Conservation (phyloP, 2,113 vertebrate species). For the Plotosus lineatus region DNA sequence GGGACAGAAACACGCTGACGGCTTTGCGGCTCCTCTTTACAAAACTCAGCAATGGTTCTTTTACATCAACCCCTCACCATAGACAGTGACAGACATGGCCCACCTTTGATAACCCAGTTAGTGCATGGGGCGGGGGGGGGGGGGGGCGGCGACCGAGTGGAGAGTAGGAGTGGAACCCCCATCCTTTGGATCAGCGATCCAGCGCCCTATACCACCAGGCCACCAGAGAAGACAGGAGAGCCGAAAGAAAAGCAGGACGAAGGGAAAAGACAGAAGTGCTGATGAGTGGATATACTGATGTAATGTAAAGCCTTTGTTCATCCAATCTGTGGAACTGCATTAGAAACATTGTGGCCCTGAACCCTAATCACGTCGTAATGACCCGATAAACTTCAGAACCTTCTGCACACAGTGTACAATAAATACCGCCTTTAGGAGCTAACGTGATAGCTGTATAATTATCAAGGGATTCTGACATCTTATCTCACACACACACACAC, state of each 20-base stretch:
- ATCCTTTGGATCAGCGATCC: too few relatives aligned
- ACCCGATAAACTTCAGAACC: neutral
- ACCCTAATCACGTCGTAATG: neutral
- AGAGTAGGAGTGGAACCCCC: too few relatives aligned
- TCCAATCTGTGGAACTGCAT: neutral
- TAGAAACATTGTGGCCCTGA: neutral
- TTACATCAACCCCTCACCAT: too few relatives aligned
- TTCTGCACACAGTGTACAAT: constrained; percentile 48
- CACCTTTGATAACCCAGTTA: too few relatives aligned
- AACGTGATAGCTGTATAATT: constrained; percentile 54
- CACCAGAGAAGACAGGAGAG: too few relatives aligned
- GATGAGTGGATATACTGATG: neutral
- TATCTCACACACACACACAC: constrained; percentile 67
- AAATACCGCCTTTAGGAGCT: constrained; percentile 63
- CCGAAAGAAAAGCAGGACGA: neutral
- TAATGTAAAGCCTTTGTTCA: constrained; percentile 6
- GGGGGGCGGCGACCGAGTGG: too few relatives aligned
- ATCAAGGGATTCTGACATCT: constrained; percentile 55
- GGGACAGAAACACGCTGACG: too few relatives aligned
- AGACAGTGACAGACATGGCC: too few relatives aligned
- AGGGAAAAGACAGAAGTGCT: neutral
- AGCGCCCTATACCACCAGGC: too few relatives aligned
- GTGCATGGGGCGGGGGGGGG: too few relatives aligned
- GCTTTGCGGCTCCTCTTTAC: too few relatives aligned
- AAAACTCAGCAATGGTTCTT: too few relatives aligned